Evolutionary conservation across 1,140 invertebrate genomes (phyloP).

Genomic region (Scaptomyza montana): DNA sequence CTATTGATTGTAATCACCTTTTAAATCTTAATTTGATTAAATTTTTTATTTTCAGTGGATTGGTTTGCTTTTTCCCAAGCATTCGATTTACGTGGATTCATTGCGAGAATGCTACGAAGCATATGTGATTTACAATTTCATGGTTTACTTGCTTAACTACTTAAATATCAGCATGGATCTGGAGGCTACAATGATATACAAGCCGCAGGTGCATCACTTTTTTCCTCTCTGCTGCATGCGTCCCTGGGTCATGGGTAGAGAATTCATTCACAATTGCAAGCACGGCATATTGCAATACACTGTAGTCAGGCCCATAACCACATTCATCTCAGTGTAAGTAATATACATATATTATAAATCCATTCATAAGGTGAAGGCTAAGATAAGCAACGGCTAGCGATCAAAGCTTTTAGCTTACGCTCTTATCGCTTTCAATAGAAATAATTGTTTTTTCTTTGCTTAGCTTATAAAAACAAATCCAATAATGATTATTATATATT

Average conservation of each 20-base stretch:
- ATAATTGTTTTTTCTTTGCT: too few relatives aligned
- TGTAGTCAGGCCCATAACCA: slow-evolving; percentile 93
- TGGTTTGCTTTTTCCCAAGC: slow-evolving; percentile 91
- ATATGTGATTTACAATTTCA: slow-evolving; percentile 99
- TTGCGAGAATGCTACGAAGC: slow-evolving; percentile 97
- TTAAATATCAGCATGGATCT: slow-evolving; percentile 92
- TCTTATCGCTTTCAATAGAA: not conserved
- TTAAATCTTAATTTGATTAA: too few relatives aligned
- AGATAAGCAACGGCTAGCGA: not conserved
- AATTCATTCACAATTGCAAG: slow-evolving; percentile 97
- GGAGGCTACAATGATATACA: slow-evolving; percentile 91
- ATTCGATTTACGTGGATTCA: slow-evolving; percentile 96
- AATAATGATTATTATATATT: not conserved
- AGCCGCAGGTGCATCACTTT: slow-evolving; percentile 93
- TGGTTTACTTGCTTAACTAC: slow-evolving; percentile 97
- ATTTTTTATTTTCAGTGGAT: slow-evolving; percentile 88
- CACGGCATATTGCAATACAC: slow-evolving; percentile 98
- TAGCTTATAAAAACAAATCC: too few relatives aligned
- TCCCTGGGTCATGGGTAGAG: slow-evolving; percentile 94
- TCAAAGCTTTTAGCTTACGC: not conserved
- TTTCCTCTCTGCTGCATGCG: slow-evolving; percentile 93
- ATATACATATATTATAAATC: not conserved
- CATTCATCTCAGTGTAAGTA: slow-evolving; percentile 94
- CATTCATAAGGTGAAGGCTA: not conserved
- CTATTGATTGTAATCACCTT: too few relatives aligned